These are phyloP conservation scores for Neodon shergylaensis DNA, from an alignment of 2,113 vertebrate species.

Conservation along the genomic window DNA sequence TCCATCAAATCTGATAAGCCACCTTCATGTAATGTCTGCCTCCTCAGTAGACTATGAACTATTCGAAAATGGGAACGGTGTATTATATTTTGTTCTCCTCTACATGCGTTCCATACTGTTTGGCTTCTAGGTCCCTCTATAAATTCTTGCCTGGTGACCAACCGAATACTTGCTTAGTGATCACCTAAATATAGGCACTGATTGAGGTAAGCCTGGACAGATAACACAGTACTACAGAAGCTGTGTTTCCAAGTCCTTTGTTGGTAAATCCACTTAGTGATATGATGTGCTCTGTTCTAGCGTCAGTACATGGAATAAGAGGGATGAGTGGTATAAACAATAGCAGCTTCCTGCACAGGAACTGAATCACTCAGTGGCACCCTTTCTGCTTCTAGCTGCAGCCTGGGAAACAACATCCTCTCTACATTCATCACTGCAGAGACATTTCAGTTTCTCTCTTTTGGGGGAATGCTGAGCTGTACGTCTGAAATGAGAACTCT, in stretches of 20 bases:
- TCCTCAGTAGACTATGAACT: background rate
- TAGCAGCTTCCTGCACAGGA: background rate
- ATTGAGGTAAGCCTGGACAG: background rate
- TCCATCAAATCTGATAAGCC: conserved; percentile 18
- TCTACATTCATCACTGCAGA: conserved; percentile 17
- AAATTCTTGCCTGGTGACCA: conserved; percentile 39
- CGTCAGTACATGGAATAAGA: background rate
- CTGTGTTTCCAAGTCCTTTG: conserved; percentile 6
- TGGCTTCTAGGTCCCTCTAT: background rate
- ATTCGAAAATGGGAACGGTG: background rate
- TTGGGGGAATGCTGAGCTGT: background rate
- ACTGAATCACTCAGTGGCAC: background rate
- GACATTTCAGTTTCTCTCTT: conserved; percentile 25
- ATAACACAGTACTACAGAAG: background rate
- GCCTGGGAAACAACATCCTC: conserved; percentile 43
- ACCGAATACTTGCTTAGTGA: conserved; percentile 15
- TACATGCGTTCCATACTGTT: background rate
- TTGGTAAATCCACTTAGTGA: background rate
- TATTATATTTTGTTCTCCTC: background rate
- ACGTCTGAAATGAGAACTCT: background rate
- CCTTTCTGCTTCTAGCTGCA: background rate
- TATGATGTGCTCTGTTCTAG: conserved; percentile 18
- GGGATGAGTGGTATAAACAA: background rate
- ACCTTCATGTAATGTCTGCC: background rate
- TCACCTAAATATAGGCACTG: conserved; percentile 44